phyloP scores from a whole-genome alignment of 2,113 vertebrate species.

The Myrmophylax atrothorax region DNA sequence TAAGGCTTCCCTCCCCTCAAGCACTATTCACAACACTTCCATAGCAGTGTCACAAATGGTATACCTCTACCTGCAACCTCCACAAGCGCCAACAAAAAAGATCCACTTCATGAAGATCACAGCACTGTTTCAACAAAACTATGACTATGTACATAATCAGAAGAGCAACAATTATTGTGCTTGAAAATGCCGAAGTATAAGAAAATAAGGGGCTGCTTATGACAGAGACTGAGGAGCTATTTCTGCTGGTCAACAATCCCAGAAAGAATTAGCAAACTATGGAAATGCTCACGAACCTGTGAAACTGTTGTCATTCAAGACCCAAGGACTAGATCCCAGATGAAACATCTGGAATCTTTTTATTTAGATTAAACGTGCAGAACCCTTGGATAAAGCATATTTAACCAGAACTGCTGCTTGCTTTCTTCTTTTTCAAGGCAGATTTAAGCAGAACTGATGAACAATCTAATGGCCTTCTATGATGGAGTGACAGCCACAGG shows the following conservation, averaged over 20 bases:
- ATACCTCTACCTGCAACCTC: neutral
- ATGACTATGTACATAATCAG: neutral
- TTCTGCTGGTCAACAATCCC: neutral
- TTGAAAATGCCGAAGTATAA: neutral
- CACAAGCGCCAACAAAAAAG: neutral
- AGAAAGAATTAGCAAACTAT: neutral
- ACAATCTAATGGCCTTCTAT: neutral
- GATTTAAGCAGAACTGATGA: neutral
- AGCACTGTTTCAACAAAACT: neutral
- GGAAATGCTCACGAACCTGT: neutral
- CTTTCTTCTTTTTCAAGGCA: neutral
- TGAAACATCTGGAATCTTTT: neutral
- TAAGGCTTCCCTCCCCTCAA: neutral
- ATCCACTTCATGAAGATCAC: neutral
- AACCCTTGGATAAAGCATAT: neutral
- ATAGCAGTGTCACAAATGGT: accelerated
- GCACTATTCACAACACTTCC: neutral
- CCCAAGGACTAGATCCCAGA: neutral
- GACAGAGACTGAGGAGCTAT: neutral
- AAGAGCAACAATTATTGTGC: neutral
- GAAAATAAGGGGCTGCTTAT: neutral
- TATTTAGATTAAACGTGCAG: neutral
- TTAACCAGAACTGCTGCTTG: neutral
- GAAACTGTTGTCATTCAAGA: neutral
- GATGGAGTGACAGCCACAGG: neutral